Evolutionary conservation across 1,140 invertebrate species (phyloP), one percentile per base, ranked within the genome.

Genomic region (Eriosoma lanigerum): DNA sequence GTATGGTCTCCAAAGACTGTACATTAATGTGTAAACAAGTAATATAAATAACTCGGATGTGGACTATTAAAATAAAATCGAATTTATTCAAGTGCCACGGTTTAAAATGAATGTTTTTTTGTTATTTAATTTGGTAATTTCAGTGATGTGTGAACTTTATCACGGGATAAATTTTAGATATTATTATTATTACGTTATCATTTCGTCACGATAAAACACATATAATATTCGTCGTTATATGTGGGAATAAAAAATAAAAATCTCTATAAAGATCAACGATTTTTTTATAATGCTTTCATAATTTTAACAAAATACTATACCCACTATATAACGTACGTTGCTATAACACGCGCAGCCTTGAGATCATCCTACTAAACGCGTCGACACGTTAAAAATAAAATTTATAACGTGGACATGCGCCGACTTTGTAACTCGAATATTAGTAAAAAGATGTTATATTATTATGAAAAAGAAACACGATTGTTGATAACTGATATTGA

Each of bases 361-460:
- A 48, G n/a, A 48, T 24, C 12, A 44, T 66, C 32, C 2, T 19
- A 29, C 19, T 1, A 29, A 19, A 70, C 66, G 6, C 24, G 44
- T 70, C 66, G 26, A 70, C 66, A 50, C 66, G 66, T 70, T 50
- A 50, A 24, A 50, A 48, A 50, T 70, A 17, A 50, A 70, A 70
- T 70, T 70, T 70, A 70, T 70, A 70, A 70, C 66, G 8, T 29
- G 24, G 66, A 70, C 66, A 70, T 26, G 46, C 17, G 24, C 21
- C 17, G 66, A 50, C 46, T 50, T 6, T 29, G 46, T 70, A 70
- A 70, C 50, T 70, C 26, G 1, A 70, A 48, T 50, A 70, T 9
- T 70, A 70, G 44, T 64, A 29, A n/a, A n/a, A n/a, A n/a, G n/a
- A n/a, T n/a, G n/a, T n/a, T n/a, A n/a, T n/a, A n/a, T n/a, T n/a